phyloP scores from a whole-genome alignment of 92 coral and sea anemone species.

The Parazoanthus swiftii region DNA sequence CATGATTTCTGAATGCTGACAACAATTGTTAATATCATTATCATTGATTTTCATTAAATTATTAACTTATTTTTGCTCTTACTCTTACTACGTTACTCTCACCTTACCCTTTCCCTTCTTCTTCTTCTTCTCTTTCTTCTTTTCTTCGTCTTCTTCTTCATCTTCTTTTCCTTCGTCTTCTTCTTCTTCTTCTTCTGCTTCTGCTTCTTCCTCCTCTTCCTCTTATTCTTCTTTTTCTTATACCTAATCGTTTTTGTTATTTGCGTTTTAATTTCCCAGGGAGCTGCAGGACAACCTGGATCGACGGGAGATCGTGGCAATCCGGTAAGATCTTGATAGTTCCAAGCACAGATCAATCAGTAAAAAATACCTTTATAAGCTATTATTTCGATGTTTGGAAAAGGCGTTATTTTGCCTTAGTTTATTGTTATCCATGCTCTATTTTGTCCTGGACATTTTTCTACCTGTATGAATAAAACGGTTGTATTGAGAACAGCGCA shows the following conservation, averaged over 20 bases:
- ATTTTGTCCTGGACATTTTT: too few species aligned
- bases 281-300: constrained; percentile 86
- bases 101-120: too few species aligned
- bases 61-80: too few species aligned
- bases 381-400: too few species aligned
- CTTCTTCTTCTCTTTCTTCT: neutral
- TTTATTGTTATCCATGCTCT: too few species aligned
- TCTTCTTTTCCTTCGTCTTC: neutral
- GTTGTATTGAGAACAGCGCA: too few species aligned
- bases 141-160: neutral
- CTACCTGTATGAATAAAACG: too few species aligned
- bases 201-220: neutral
- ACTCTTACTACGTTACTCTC: too few species aligned
- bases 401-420: too few species aligned
- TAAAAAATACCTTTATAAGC: too few species aligned
- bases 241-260: neutral
- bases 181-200: neutral
- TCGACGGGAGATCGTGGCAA: constrained; percentile 79
- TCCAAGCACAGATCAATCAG: neutral
- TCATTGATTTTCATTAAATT: neutral
- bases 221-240: neutral
- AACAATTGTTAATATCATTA: too few species aligned
- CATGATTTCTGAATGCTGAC: too few species aligned
- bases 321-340: constrained; percentile 42
- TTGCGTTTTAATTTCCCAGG: constrained; percentile 45